These are phyloP conservation scores for Hydrocynus forskahlii DNA, from an alignment of 2,797 vertebrate species.

Conservation along the genomic window DNA sequence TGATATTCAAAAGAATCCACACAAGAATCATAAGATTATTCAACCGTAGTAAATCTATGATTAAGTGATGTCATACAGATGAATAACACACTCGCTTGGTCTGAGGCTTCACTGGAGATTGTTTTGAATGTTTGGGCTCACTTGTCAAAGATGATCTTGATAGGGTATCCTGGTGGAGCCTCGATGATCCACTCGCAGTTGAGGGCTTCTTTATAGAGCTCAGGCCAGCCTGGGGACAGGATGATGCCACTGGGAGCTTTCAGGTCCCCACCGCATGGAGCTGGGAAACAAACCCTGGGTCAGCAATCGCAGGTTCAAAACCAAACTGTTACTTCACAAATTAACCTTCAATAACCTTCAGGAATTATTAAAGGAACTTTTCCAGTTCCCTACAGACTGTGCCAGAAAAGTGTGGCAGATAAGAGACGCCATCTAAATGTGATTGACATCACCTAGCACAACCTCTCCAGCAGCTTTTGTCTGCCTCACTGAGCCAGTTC, in stretches of 20 bases:
- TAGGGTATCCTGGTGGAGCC: slow-evolving; percentile 95
- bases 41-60: background rate
- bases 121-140: slow-evolving; percentile 65
- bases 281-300: slow-evolving; percentile 65
- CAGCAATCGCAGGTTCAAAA: background rate
- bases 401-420: slow-evolving; percentile 3
- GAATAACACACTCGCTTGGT: background rate
- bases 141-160: slow-evolving; percentile 99
- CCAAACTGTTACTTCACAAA: slow-evolving; percentile 23
- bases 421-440: slow-evolving; percentile 21
- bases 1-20: slow-evolving; percentile 1
- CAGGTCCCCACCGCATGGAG: slow-evolving; percentile 94
- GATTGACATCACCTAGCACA: slow-evolving; percentile 21
- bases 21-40: background rate
- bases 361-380: background rate
- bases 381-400: slow-evolving; percentile 7
- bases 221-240: slow-evolving; percentile 98
- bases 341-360: slow-evolving; percentile 30
- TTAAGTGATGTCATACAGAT: background rate
- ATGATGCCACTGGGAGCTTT: slow-evolving; percentile 95
- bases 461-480: background rate
- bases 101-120: slow-evolving; percentile 9
- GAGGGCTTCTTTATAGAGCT: slow-evolving; percentile 97
- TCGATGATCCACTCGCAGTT: slow-evolving; percentile 99
- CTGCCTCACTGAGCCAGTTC: slow-evolving; percentile 12